Evolutionary conservation across 2,888 invertebrate species (phyloP), one percentile per base, ranked within the genome.

Genomic region (Epinotia ramella): DNA sequence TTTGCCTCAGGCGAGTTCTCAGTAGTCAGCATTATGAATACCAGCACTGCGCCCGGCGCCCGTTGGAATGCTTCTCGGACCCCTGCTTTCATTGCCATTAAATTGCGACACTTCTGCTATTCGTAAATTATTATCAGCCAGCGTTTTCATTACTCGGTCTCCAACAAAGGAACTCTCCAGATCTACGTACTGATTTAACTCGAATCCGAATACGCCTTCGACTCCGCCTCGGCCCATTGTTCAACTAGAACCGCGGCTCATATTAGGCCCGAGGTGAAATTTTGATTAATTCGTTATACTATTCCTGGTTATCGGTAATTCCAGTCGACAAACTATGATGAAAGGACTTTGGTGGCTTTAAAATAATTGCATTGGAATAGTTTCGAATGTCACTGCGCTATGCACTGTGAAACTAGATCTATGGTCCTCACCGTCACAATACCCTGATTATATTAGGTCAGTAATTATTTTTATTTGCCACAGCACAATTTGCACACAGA

Each of bases 111-210:
- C 94, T 94, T 94, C 94, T 94, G 94, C 92, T 91, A 84, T 93
- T 92, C 92, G 91, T 94, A 93, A 94, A 94, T 94, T 94, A 94
- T 94, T 93, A 94, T 93, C 93, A 92, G 89, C 89, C 84, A 89
- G 88, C 89, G 92, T 89, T 94, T 94, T 94, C 94, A 94, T 94
- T 94, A 93, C 93, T 92, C 88, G 86, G 86, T 87, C 86, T 84
- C 80, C 89, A 92, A 94, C 94, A 94, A 94, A 91, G 93, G 93
- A 93, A 88, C 89, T 93, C 87, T 84, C 86, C 86, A 87, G 91
- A 89, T 89, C 87, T 90, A 91, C 91, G 90, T 89, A 87, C 89
- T 88, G 92, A 92, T 91, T 92, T 90, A 93, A 93, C 91, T 93
- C 92, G 88, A 90, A 90, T 89, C 90, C 87, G 86, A 90, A 88